Percentiles rank a stretch among this genome's conserved stretches.
phyloP scores from a whole-genome alignment of 2,113 vertebrate genomes.

The Silurus glanis region DNA sequence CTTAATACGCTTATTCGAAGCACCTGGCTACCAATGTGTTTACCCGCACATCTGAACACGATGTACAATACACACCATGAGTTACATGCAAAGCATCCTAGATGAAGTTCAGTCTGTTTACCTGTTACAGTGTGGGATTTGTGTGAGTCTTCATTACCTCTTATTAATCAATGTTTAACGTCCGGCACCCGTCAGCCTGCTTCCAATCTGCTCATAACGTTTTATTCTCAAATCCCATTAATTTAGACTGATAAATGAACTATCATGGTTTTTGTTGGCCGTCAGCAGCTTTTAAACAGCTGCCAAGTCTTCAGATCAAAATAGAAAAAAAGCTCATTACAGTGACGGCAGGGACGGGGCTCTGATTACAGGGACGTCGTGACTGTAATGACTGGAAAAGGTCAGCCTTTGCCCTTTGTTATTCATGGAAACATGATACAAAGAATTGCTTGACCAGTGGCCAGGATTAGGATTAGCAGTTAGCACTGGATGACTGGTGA shows the following conservation, averaged over 20 bases:
- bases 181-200: neutral
- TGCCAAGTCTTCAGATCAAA: constrained; percentile 52
- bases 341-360: constrained; percentile 21
- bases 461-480: neutral
- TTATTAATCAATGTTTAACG: neutral
- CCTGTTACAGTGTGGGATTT: neutral
- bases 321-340: constrained; percentile 50
- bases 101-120: neutral
- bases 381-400: constrained; percentile 44
- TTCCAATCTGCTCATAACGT: neutral
- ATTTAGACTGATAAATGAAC: constrained; percentile 12
- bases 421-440: constrained; percentile 35
- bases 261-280: constrained; percentile 1
- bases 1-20: neutral
- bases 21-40: neutral
- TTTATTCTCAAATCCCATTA: neutral
- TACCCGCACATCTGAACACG: neutral
- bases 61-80: neutral
- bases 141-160: neutral
- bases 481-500: neutral
- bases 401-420: constrained; percentile 42
- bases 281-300: constrained; percentile 35
- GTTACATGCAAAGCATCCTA: neutral
- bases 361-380: constrained; percentile 53
- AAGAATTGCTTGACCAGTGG: constrained; percentile 10